A percentile compares a stretch with the other conserved stretches of the same genome.
These are phyloP conservation scores for Odontamblyopus rebecca DNA, from an alignment of 2,797 vertebrate species.

Conservation along the genomic window DNA sequence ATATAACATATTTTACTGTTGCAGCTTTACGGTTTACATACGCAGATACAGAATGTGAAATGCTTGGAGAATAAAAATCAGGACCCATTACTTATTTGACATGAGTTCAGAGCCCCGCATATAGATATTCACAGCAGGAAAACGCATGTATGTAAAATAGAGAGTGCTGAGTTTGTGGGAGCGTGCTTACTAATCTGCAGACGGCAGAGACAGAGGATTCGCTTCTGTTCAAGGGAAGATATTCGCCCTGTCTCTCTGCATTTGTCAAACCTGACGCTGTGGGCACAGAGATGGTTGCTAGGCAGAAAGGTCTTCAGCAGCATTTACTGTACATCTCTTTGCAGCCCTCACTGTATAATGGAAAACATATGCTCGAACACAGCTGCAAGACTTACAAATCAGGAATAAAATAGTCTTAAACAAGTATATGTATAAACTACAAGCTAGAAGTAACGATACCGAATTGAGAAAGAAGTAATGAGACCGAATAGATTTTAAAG, in stretches of 20 bases:
- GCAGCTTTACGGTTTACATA: background rate
- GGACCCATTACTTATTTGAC: background rate
- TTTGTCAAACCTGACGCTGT: slow-evolving; percentile 48
- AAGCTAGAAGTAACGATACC: background rate
- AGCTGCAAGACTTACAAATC: background rate
- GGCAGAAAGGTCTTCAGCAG: slow-evolving; percentile 28
- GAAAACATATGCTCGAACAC: background rate
- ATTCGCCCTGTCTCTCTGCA: slow-evolving; percentile 45
- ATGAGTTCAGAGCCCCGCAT: background rate
- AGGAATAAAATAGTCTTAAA: background rate
- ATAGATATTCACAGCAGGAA: background rate
- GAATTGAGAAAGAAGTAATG: no score
- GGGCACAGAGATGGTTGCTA: slow-evolving; percentile 26
- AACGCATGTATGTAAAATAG: slow-evolving; percentile 19
- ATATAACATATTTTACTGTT: background rate
- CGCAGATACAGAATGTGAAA: background rate
- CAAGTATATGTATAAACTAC: background rate
- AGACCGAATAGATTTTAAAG: no score
- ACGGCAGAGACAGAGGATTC: slow-evolving; percentile 43
- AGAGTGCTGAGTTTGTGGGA: slow-evolving; percentile 21
- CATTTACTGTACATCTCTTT: slow-evolving; percentile 11
- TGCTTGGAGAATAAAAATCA: background rate
- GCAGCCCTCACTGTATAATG: background rate
- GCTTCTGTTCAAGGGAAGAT: slow-evolving; percentile 42
- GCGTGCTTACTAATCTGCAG: slow-evolving; percentile 34